Evolutionary conservation across 2,888 invertebrate genomes (phyloP).

Genomic region (Rhyacophila evoluta): DNA sequence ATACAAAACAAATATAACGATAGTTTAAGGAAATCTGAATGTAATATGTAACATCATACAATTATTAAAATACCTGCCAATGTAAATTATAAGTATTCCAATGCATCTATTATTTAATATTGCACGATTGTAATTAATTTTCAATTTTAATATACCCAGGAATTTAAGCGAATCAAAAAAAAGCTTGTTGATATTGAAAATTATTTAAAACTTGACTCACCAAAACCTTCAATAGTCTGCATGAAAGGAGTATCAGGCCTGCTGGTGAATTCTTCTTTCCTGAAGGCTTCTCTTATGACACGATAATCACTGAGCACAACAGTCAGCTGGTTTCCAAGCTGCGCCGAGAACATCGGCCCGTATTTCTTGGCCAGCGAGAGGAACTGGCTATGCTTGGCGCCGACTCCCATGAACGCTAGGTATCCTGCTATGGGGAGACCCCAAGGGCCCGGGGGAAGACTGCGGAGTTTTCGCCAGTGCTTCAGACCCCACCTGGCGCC

Average conservation of each 20-base stretch:
- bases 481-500: constrained; percentile 59
- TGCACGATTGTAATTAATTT: no score
- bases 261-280: constrained; percentile 88
- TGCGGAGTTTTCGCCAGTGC: constrained; percentile 59
- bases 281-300: constrained; percentile 86
- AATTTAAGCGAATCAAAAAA: no score
- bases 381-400: constrained; percentile 81
- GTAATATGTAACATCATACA: no score
- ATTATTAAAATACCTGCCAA: no score
- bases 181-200: neutral
- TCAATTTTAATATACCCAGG: no score
- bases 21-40: no score
- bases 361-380: constrained; percentile 81
- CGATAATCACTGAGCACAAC: constrained; percentile 90
- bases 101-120: no score
- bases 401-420: constrained; percentile 82
- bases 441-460: constrained; percentile 90
- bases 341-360: constrained; percentile 84
- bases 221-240: constrained; percentile 88
- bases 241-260: constrained; percentile 89
- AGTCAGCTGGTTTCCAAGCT: constrained; percentile 84
- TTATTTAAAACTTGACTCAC: constrained; percentile 64
- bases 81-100: no score
- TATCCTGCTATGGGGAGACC: constrained; percentile 88
- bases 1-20: no score